Base-by-base conservation (phyloP, 2,113 vertebrate genomes). In the Physeter macrocephalus region DNA sequence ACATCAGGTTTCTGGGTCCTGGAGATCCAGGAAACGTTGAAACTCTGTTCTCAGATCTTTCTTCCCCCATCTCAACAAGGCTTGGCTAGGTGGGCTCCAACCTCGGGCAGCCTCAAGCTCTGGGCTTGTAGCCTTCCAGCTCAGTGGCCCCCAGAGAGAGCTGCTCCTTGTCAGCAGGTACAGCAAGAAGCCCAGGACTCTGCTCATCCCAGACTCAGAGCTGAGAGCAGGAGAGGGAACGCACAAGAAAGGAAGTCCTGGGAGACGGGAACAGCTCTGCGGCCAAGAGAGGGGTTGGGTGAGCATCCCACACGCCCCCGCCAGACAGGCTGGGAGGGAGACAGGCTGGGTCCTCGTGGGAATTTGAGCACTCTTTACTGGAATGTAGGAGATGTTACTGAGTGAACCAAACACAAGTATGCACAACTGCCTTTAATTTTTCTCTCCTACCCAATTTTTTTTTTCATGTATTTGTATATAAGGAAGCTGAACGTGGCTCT, bases 11-110 rank as follows among this genome's bases (percentile, higher is more conserved):
- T 34, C 75, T 13, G 20, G 10, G 29, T 64, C 20, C 54, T 12
- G 1, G 0, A 31, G 18, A 41, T 6, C 15, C 1, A 20, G 29
- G 54, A 8, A 23, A 0, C 2, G 41, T 52, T 39, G 34, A 41
- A 18, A 25, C 4, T 34, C 0, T 7, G 0, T 21, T 9, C 43
- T 52, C 18, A 31, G 27, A 21, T 43, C 8, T 41, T 29, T 10
- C 43, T 25, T 27, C 31, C 46, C 5, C 49, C 20, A 0, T 2
- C 41, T 11, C 52, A 21, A 8, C 69, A 39, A 3, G 1, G 34
- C 18, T 36, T 21, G 1, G 27, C 18, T 10, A 66, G 8, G 34
- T 43, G 23, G 74, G 39, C 62, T 71, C 17, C 84, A 8, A 3
- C 54, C 69, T 17, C 43, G 13, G 54, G 62, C 18, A 59, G 29